These are phyloP conservation scores for Epinotia bilunana DNA, from an alignment of 2,888 invertebrate species.

Conservation along the genomic window DNA sequence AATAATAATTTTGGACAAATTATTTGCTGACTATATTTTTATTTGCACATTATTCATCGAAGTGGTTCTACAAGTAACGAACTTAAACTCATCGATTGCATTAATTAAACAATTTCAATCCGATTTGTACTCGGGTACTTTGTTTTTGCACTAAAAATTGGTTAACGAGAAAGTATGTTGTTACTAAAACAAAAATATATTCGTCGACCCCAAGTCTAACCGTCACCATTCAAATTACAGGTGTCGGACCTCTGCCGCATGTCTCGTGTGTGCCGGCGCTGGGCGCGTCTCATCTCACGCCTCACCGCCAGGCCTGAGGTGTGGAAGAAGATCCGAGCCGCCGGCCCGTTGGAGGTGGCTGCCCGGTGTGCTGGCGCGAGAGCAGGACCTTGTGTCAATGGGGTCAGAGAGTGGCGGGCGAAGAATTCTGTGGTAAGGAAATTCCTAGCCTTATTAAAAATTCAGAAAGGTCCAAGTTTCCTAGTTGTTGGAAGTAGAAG, in stretches of 20 bases:
- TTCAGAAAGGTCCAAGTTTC: not conserved
- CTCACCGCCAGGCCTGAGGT: constrained; percentile 70
- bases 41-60: too few species aligned
- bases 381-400: constrained; percentile 73
- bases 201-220: not conserved
- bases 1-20: too few species aligned
- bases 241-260: constrained; percentile 83
- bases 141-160: too few species aligned
- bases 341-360: constrained; percentile 75
- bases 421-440: constrained; percentile 71
- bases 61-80: too few species aligned
- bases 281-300: constrained; percentile 73
- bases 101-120: too few species aligned
- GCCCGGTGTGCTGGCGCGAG: constrained; percentile 74
- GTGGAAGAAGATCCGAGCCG: constrained; percentile 71
- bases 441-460: not conserved
- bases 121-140: too few species aligned
- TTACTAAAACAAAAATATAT: too few species aligned
- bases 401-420: constrained; percentile 76
- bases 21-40: too few species aligned
- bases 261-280: constrained; percentile 76
- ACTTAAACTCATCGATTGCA: too few species aligned
- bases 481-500: not conserved
- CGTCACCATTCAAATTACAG: constrained; percentile 54
- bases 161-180: too few species aligned